These are phyloP conservation scores for Enteromius argenteus DNA, from an alignment of 2,797 vertebrate species.

Conservation along the genomic window DNA sequence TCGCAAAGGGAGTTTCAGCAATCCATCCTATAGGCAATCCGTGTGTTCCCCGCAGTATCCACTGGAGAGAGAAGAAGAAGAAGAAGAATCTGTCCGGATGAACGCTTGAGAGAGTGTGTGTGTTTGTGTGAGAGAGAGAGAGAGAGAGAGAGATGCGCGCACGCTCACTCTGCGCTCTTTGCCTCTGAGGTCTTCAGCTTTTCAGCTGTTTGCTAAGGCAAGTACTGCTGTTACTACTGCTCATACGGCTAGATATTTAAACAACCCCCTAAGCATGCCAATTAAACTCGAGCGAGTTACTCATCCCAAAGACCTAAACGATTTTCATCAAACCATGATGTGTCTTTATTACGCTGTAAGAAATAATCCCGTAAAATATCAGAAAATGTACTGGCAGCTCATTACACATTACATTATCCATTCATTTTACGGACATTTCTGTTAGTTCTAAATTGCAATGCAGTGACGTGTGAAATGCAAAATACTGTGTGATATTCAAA, in stretches of 20 bases:
- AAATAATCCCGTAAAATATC: too few relatives aligned
- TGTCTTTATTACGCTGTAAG: not conserved
- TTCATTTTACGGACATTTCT: too few relatives aligned
- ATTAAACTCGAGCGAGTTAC: not conserved
- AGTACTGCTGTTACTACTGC: not conserved
- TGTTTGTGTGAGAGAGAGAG: not conserved
- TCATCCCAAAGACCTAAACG: not conserved
- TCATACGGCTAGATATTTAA: not conserved
- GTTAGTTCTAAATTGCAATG: too few relatives aligned
- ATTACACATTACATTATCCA: too few relatives aligned
- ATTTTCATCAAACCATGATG: not conserved
- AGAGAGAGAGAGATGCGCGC: conserved; percentile 17
- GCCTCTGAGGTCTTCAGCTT: conserved; percentile 5
- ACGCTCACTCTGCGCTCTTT: conserved; percentile 34
- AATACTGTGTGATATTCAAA: too few relatives aligned
- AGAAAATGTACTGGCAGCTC: too few relatives aligned
- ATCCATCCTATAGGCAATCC: conserved; percentile 76
- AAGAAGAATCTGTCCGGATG: conserved; percentile 34
- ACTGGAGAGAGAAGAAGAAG: conserved; percentile 69
- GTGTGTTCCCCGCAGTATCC: conserved; percentile 88
- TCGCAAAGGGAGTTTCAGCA: conserved; percentile 70
- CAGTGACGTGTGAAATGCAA: too few relatives aligned
- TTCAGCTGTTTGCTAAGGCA: conserved; percentile 14
- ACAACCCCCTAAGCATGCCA: not conserved
- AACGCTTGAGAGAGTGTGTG: conserved; percentile 14